A percentile compares a stretch with the other conserved stretches of the same genome.
phyloP scores from a whole-genome alignment of 2,888 invertebrate genomes.

The Lasioglossum morio region DNA sequence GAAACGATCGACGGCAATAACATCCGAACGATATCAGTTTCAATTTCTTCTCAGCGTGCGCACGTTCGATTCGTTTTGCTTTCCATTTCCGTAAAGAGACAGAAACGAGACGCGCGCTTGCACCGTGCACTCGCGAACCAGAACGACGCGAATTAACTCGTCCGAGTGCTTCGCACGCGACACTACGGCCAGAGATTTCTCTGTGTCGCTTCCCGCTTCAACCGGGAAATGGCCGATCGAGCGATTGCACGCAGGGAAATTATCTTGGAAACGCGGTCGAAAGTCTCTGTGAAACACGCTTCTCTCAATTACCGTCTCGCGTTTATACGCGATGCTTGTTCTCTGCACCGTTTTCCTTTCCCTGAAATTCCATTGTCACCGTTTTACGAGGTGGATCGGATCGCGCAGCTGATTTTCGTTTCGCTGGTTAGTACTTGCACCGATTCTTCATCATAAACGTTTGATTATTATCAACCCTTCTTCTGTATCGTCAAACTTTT shows the following conservation, averaged over 20 bases:
- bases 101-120: background rate
- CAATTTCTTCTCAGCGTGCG: background rate
- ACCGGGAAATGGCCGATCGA: constrained; percentile 14
- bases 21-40: constrained; percentile 24
- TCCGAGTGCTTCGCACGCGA: constrained; percentile 4
- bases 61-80: constrained; percentile 29
- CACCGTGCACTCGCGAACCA: constrained; percentile 13
- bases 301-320: background rate
- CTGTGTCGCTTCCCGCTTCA: constrained; percentile 1
- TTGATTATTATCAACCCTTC: too few species aligned
- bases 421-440: background rate
- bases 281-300: background rate
- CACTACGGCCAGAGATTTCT: background rate
- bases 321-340: background rate
- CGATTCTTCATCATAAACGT: too few species aligned
- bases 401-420: background rate
- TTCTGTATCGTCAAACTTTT: too few species aligned
- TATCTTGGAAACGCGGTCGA: background rate
- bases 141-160: constrained; percentile 3
- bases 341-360: background rate
- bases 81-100: constrained; percentile 47
- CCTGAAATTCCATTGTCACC: background rate
- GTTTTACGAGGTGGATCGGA: background rate
- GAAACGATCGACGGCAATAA: constrained; percentile 11
- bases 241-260: background rate